Conservation (phyloP, 2,113 vertebrate species). For the Mirounga angustirostris region DNA sequence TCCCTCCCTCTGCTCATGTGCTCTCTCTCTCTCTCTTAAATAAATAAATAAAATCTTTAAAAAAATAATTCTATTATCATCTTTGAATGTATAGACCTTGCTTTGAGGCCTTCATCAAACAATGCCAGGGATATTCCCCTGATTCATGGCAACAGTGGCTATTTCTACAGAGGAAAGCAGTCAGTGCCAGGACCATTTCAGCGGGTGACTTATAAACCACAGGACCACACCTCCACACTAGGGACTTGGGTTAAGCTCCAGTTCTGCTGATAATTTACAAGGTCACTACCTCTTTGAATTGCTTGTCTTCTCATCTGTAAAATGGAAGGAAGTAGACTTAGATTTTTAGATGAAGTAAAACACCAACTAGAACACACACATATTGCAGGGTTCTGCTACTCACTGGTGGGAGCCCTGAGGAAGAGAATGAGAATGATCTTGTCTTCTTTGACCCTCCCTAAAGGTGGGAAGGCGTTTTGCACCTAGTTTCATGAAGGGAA, state of each 20-base stretch:
- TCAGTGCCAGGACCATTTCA: background rate
- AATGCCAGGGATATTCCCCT: background rate
- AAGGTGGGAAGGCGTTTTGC: background rate
- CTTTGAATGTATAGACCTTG: background rate
- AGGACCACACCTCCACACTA: background rate
- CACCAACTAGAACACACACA: background rate
- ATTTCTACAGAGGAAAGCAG: conserved; percentile 40
- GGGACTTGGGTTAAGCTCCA: background rate
- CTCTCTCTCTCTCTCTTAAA: background rate
- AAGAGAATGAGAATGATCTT: background rate
- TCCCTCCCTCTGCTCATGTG: background rate
- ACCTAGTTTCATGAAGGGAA: background rate
- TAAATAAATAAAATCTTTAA: background rate
- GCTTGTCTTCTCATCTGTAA: background rate
- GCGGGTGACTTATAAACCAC: background rate
- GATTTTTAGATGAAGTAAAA: background rate
- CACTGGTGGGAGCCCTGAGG: background rate
- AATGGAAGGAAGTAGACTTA: background rate
- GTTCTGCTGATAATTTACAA: background rate
- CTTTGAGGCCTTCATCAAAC: background rate
- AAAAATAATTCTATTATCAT: background rate
- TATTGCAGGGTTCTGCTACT: background rate
- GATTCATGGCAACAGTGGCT: conserved; percentile 49
- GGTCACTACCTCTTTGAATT: background rate
- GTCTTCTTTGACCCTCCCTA: background rate